Percentiles rank a stretch among this genome's conserved stretches.
Conservation (phyloP, 1,140 invertebrate genomes). For the Thaumetopoea pityocampa region DNA sequence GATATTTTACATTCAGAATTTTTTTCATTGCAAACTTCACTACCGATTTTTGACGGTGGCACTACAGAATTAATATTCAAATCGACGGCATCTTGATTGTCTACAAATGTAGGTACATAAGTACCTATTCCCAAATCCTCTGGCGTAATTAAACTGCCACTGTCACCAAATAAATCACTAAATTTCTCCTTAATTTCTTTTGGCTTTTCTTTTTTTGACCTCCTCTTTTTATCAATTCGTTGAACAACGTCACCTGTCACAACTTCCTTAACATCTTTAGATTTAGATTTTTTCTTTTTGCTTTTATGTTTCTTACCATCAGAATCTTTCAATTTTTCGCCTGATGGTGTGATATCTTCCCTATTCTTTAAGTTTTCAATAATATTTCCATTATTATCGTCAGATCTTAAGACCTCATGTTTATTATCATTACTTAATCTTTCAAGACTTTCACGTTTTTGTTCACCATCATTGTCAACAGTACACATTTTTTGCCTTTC, state of each 20-base stretch:
- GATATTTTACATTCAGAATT: neutral
- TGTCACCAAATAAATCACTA: slow-evolving; percentile 59
- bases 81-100: slow-evolving; percentile 53
- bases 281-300: slow-evolving; percentile 23
- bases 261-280: slow-evolving; percentile 13
- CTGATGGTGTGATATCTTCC: neutral
- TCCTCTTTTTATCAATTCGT: slow-evolving; percentile 15
- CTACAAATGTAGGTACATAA: slow-evolving; percentile 44
- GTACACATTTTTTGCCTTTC: slow-evolving; percentile 2
- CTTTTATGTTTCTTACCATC: slow-evolving; percentile 22
- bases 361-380: no score
- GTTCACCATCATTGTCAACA: slow-evolving; percentile 6
- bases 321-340: neutral
- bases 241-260: slow-evolving; percentile 2
- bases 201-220: slow-evolving; percentile 21
- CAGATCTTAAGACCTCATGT: neutral
- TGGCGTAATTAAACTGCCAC: slow-evolving; percentile 58
- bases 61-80: slow-evolving; percentile 5
- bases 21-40: neutral
- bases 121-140: slow-evolving; percentile 50
- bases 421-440: slow-evolving; percentile 6
- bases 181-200: slow-evolving; percentile 43
- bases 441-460: neutral
- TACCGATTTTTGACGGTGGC: neutral
- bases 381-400: no score